These are phyloP conservation scores for Brachionus rubens DNA, from an alignment of 1,140 invertebrate genomes.

Conservation along the genomic window DNA sequence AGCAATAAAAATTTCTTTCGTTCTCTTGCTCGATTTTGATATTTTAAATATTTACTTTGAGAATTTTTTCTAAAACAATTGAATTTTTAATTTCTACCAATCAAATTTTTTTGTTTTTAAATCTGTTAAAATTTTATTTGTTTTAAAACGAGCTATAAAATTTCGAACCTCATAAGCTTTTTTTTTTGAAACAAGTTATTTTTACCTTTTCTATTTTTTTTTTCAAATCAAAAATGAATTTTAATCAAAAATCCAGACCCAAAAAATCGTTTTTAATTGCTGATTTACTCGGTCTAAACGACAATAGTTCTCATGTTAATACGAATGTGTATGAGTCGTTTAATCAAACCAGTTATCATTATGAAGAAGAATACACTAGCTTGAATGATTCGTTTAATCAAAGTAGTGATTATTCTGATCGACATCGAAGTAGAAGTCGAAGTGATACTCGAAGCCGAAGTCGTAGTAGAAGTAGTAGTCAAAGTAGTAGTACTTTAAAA, in stretches of 20 bases:
- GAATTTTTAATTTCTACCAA: conserved; percentile 40
- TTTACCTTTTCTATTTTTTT: too few relatives aligned
- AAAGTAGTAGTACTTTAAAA: conserved; percentile 63
- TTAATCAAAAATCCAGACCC: conserved; percentile 19
- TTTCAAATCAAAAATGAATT: conserved; percentile 18
- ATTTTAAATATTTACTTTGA: conserved; percentile 41
- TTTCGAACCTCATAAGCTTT: neutral
- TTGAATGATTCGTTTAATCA: neutral
- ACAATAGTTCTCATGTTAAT: neutral
- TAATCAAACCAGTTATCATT: neutral
- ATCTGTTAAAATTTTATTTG: conserved; percentile 7
- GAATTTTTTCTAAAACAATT: neutral
- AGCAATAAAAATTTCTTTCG: neutral
- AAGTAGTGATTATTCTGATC: neutral
- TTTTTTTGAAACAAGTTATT: conserved; percentile 1
- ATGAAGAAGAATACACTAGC: neutral
- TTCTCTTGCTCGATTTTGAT: neutral
- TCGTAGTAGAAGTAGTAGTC: conserved; percentile 9
- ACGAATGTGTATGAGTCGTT: neutral
- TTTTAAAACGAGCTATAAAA: conserved; percentile 20
- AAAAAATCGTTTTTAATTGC: conserved; percentile 33
- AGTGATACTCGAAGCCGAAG: neutral
- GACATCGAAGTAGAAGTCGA: neutral
- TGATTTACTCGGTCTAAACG: conserved; percentile 1
- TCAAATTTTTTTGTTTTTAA: conserved; percentile 6